phyloP scores from a whole-genome alignment of 30 jellyfish, hydroid and myxozoan species.

The Mastigias papua region DNA sequence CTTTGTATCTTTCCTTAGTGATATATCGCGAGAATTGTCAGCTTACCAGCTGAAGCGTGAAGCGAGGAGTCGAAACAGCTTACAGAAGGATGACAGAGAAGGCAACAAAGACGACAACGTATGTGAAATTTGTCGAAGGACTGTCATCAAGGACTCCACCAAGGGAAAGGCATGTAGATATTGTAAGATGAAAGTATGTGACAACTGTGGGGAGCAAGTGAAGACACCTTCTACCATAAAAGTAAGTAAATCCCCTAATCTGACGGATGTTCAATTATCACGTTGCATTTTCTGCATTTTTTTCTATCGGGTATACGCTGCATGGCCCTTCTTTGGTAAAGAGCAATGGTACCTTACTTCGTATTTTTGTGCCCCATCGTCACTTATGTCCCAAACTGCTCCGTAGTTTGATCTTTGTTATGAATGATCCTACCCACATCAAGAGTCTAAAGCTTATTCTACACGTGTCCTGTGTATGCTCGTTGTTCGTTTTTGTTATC shows the following conservation, averaged over 20 bases:
- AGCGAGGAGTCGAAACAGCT: slow-evolving; percentile 66
- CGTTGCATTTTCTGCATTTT: too few relatives aligned
- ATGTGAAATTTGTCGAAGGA: slow-evolving; percentile 87
- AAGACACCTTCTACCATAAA: slow-evolving; percentile 27
- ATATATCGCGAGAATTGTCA: slow-evolving; percentile 79
- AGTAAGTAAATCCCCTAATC: slow-evolving; percentile 7
- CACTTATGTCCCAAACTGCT: too few relatives aligned
- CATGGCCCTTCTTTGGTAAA: too few relatives aligned
- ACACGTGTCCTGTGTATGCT: too few relatives aligned
- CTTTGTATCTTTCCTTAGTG: slow-evolving; percentile 54
- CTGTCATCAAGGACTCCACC: slow-evolving; percentile 45
- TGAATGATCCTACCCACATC: too few relatives aligned
- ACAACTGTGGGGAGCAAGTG: slow-evolving; percentile 78
- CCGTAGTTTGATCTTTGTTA: too few relatives aligned
- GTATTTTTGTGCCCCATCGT: too few relatives aligned
- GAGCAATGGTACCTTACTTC: too few relatives aligned
- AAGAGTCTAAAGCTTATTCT: too few relatives aligned
- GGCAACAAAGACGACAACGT: slow-evolving; percentile 26
- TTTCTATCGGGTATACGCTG: too few relatives aligned
- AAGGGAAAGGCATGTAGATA: slow-evolving; percentile 70
- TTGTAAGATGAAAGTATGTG: slow-evolving; percentile 80
- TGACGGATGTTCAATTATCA: not conserved
- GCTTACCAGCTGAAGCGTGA: slow-evolving; percentile 76
- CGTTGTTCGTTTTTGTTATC: too few relatives aligned
- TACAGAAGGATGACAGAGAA: not conserved